These are phyloP conservation scores for Heliornis fulica DNA, from an alignment of 2,113 vertebrate genomes.

Conservation along the genomic window DNA sequence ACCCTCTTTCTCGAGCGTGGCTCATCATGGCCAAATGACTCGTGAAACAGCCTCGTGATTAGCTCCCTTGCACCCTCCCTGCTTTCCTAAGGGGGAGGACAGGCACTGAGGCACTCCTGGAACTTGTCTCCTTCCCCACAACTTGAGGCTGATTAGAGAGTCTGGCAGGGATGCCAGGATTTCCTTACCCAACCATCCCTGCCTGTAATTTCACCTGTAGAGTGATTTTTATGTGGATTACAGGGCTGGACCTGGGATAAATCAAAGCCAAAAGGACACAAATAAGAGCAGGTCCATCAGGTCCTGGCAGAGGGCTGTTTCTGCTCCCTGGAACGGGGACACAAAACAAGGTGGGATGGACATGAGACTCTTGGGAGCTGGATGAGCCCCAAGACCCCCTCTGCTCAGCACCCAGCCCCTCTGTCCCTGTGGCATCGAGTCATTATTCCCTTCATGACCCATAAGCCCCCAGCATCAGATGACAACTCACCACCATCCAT, in stretches of 20 bases:
- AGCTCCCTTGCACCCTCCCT: not conserved
- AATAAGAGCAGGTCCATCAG: not conserved
- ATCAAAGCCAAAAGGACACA: not conserved
- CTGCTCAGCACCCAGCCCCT: not conserved
- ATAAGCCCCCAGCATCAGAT: not conserved
- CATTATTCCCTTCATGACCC: fast-evolving
- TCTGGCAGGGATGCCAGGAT: not conserved
- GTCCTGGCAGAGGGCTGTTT: not conserved
- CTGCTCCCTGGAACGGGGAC: not conserved
- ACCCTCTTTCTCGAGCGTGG: not conserved
- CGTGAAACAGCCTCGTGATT: not conserved
- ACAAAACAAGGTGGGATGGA: fast-evolving
- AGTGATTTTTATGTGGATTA: not conserved
- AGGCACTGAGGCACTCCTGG: not conserved
- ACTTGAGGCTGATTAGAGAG: not conserved
- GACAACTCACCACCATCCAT: not conserved
- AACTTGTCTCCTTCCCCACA: not conserved
- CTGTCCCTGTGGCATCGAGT: not conserved
- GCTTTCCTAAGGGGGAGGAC: not conserved
- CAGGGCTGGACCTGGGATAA: not conserved
- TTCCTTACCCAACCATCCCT: fast-evolving
- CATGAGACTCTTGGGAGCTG: fast-evolving
- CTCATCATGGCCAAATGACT: not conserved
- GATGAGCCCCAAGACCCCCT: not conserved
- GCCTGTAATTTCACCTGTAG: not conserved